phyloP scores from a whole-genome alignment of 2,113 vertebrate genomes.

The Glaucomys volans region DNA sequence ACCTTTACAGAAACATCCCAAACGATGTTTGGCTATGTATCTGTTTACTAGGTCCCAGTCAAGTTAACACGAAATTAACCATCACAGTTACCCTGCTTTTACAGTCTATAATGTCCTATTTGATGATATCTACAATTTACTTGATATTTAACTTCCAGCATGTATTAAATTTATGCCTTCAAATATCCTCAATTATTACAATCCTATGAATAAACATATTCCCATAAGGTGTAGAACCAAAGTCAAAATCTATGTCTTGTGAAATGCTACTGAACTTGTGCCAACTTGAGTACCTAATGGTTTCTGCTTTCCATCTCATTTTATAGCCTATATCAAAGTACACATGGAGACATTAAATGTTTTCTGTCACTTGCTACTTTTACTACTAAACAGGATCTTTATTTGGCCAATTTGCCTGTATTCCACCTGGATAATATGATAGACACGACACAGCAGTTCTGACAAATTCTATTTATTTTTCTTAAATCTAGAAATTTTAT shows the following conservation, averaged over 20 bases:
- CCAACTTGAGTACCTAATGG: not conserved
- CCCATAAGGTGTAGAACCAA: not conserved
- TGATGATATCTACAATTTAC: not conserved
- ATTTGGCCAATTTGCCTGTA: not conserved
- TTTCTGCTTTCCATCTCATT: not conserved
- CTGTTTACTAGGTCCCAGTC: too few species aligned
- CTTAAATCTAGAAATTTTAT: not conserved
- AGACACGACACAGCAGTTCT: not conserved
- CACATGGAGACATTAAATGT: not conserved
- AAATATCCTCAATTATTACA: constrained; percentile 7
- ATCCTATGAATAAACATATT: not conserved
- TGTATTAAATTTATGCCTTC: not conserved
- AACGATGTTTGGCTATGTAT: not conserved
- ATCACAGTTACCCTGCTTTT: not conserved
- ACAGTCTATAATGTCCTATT: not conserved
- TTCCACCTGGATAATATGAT: not conserved
- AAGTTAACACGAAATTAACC: not conserved
- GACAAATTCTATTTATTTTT: not conserved
- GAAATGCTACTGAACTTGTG: not conserved
- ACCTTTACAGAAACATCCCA: not conserved
- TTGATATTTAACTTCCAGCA: constrained; percentile 8
- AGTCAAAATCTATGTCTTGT: not conserved
- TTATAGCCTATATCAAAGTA: not conserved
- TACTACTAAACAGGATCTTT: constrained; percentile 1
- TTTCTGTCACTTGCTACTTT: constrained; percentile 15